phyloP scores from a whole-genome alignment of 2,113 vertebrate species.

The Nibea albiflora region DNA sequence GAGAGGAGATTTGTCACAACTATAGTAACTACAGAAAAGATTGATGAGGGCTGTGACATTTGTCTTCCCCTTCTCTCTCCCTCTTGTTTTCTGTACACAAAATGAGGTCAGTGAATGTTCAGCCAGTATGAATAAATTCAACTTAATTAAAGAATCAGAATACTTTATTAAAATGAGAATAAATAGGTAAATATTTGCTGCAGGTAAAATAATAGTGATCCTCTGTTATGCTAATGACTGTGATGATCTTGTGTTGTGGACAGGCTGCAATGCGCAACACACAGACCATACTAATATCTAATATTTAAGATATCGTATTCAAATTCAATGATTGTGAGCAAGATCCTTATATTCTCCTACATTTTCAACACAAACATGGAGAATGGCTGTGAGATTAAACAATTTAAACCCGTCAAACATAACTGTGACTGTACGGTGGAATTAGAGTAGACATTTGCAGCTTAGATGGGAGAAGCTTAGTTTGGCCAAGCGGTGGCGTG shows the following conservation, averaged over 20 bases:
- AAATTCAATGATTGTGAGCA: not conserved
- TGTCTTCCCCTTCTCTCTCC: not conserved
- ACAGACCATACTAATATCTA: not conserved
- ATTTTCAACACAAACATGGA: not conserved
- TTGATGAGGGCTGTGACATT: not conserved
- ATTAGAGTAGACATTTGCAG: not conserved
- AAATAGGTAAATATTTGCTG: not conserved
- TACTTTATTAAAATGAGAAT: too few species aligned
- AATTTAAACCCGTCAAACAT: not conserved
- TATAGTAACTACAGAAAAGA: not conserved
- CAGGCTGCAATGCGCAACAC: not conserved
- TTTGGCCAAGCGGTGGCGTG: not conserved
- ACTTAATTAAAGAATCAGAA: too few species aligned
- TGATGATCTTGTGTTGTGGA: not conserved
- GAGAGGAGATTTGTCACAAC: slow-evolving; percentile 10
- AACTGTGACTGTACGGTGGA: not conserved
- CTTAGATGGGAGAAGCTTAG: not conserved
- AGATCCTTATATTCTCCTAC: not conserved
- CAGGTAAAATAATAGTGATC: not conserved
- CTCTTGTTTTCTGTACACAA: not conserved
- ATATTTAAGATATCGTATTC: not conserved
- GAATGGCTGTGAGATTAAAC: not conserved
- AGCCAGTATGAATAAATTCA: not conserved
- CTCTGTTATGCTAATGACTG: not conserved
- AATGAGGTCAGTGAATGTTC: slow-evolving; percentile 17